Evolutionary conservation across 2,888 invertebrate species (phyloP), one percentile per base, ranked within the genome.

Genomic region (Xestia c-nigrum): DNA sequence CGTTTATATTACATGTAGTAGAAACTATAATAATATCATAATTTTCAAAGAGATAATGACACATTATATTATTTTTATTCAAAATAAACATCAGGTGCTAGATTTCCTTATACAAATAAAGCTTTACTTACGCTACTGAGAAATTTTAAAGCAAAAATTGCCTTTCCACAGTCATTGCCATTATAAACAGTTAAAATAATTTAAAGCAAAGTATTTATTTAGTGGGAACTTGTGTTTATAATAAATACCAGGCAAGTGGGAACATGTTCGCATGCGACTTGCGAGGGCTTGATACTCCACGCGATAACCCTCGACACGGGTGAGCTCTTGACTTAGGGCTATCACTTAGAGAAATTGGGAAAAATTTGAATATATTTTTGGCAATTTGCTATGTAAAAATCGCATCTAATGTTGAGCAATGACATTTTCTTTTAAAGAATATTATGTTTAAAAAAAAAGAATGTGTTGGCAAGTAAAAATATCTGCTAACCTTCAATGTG

Each of bases 261-360:
- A 75, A 81, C 87, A 87, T 89, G 88, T 87, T 87, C 83, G 88
- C 88, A 87, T 87, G 90, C 83, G 89, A 90, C 88, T 86, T 85
- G 90, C 86, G 89, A 90, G 91, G 92, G 92, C 85, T 88, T 89
- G 91, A 88, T 90, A 89, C 88, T 85, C 85, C 87, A 80, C 84
- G 89, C 89, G 92, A 91, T 93, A 93, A 93, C 94, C 94, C 93
- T 94, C 92, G 82, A 89, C 79, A 87, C 84, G 89, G 90, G 87
- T 84, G 88, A 90, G 88, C 89, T 90, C 89, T 90, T 80, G 72
- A 69, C 65, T 31, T 82, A 95, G 94, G 95, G 95, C 63, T 94
- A 88, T 72, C 85, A 65, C 79, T 19, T 12, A 0, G 2, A 10
- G 5, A 59, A 75, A 65, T 50, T 46, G 10, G 6, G 0, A 46